phyloP scores from a whole-genome alignment of 1,140 invertebrate genomes.

The Muscidifurax raptorellus region DNA sequence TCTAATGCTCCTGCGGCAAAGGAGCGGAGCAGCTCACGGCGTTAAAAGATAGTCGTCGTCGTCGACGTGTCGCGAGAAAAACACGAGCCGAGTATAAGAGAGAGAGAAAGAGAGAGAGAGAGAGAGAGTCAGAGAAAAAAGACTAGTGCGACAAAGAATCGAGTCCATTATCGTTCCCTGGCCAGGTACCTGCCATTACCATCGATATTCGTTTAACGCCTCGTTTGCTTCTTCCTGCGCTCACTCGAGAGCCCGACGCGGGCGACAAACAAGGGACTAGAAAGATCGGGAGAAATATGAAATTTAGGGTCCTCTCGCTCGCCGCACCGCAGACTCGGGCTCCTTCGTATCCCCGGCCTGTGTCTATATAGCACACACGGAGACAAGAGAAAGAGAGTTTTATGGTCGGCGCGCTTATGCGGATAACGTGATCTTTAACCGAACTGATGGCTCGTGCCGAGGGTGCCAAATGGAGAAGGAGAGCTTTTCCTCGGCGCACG shows the following conservation, averaged over 20 bases:
- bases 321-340: not conserved
- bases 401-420: slow-evolving; percentile 7
- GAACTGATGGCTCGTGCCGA: slow-evolving; percentile 15
- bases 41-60: not conserved
- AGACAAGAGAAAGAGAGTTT: slow-evolving; percentile 32
- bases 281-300: slow-evolving; percentile 56
- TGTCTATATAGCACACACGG: not conserved
- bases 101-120: too few species aligned
- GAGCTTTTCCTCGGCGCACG: not conserved
- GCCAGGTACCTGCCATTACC: slow-evolving; percentile 61
- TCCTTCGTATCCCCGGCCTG: not conserved
- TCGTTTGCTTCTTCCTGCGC: slow-evolving; percentile 51
- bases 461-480: slow-evolving; percentile 1
- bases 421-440: slow-evolving; percentile 29
- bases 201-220: slow-evolving; percentile 66
- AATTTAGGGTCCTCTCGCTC: slow-evolving; percentile 55
- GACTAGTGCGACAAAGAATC: slow-evolving; percentile 46
- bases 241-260: not conserved
- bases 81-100: not conserved
- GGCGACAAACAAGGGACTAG: slow-evolving; percentile 59
- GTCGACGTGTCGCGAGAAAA: not conserved
- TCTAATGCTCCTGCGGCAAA: slow-evolving; percentile 1
- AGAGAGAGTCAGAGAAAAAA: not conserved
- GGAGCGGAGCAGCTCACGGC: not conserved
- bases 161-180: slow-evolving; percentile 64